Evolutionary conservation across 2,113 vertebrate genomes (phyloP).

Genomic region (Ctenomys sociabilis): DNA sequence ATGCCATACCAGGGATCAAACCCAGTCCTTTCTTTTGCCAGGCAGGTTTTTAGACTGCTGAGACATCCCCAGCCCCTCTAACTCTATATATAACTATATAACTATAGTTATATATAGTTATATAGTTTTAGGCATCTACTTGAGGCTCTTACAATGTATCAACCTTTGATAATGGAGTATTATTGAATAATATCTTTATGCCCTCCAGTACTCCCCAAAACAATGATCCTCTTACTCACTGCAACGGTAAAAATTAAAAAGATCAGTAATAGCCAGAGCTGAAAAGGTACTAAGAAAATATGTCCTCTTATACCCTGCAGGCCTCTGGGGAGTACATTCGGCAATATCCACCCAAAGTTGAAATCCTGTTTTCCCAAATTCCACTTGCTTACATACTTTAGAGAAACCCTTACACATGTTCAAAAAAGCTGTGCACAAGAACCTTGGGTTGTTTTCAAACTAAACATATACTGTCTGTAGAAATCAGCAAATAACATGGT

Average conservation of each 20-base stretch:
- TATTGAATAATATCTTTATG: neutral
- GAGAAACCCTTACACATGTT: neutral
- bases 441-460: neutral
- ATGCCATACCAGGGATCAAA: no score
- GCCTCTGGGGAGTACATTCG: neutral
- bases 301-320: neutral
- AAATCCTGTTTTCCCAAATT: neutral
- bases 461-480: neutral
- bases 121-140: neutral
- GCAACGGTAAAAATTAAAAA: neutral
- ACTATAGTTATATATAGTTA: neutral
- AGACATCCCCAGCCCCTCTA: no score
- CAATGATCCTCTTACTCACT: neutral
- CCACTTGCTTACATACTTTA: neutral
- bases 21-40: no score
- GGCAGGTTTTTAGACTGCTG: no score
- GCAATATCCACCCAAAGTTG: neutral
- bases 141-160: no score
- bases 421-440: neutral
- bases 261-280: neutral
- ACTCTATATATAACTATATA: no score
- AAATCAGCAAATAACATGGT: neutral
- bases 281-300: neutral
- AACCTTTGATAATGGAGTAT: accelerated
- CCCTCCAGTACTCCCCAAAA: neutral